A percentile compares a stretch with the other conserved stretches of the same genome.
Evolutionary conservation across 1,140 invertebrate species (phyloP).

Genomic region (Ditylenchus dipsaci): DNA sequence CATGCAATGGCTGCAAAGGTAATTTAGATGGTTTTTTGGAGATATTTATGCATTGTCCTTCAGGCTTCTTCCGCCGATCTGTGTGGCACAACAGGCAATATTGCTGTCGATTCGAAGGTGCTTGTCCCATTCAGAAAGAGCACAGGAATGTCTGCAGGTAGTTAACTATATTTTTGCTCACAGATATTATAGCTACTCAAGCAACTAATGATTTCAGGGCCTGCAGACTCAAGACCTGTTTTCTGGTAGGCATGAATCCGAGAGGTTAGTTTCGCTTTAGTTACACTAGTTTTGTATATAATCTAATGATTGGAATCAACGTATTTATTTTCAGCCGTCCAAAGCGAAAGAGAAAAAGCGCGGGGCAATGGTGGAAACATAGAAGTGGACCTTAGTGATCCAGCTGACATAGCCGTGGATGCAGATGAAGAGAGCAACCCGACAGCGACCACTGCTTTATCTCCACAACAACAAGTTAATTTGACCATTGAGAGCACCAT

Average conservation of each 20-base stretch:
- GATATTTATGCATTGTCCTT: background rate
- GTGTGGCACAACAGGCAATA: background rate
- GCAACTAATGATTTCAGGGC: background rate
- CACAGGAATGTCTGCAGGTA: constrained; percentile 1
- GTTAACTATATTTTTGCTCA: no score
- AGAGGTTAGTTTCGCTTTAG: background rate
- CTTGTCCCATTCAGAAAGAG: background rate
- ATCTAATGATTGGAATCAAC: background rate
- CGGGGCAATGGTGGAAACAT: background rate
- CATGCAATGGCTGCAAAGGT: constrained; percentile 1
- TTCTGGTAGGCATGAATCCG: background rate
- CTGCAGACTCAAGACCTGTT: background rate
- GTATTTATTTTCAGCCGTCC: background rate
- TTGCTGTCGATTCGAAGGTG: background rate
- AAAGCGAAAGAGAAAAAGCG: background rate
- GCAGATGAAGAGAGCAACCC: background rate
- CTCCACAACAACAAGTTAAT: no score
- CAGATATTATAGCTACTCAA: no score
- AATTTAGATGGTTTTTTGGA: background rate
- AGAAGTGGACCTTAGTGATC: background rate
- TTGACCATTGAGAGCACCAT: no score
- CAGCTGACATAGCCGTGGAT: background rate
- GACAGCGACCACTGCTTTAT: no score
- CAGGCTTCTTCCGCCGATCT: background rate
- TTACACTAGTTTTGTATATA: background rate